These are phyloP conservation scores for Eriocheir sinensis DNA, from an alignment of 1,140 invertebrate genomes.

Conservation along the genomic window DNA sequence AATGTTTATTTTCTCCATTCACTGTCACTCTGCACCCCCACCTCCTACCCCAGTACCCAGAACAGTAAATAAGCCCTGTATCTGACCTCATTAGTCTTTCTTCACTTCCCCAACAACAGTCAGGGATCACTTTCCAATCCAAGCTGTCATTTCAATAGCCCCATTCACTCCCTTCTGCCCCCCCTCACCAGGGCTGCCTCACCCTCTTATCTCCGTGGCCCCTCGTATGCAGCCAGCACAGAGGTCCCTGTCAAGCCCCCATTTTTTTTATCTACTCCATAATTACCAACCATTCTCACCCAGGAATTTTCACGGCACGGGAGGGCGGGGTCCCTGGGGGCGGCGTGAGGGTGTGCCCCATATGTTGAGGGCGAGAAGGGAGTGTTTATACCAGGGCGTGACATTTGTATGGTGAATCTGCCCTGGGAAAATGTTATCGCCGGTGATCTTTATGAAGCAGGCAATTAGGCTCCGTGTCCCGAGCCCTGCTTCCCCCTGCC, in stretches of 20 bases:
- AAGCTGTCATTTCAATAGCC: not conserved
- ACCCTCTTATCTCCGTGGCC: not conserved
- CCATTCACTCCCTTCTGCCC: not conserved
- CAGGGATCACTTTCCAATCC: not conserved
- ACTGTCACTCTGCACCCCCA: not conserved
- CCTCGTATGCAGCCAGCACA: not conserved
- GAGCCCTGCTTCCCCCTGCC: not conserved
- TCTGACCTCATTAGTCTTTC: not conserved
- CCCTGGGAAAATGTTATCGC: not conserved
- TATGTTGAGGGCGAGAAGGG: not conserved
- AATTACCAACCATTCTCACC: not conserved
- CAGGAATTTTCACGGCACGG: not conserved
- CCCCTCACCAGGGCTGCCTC: not conserved
- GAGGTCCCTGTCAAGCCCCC: not conserved
- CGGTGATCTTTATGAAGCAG: not conserved
- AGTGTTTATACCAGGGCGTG: not conserved
- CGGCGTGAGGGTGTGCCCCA: not conserved
- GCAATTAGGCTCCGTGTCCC: conserved; percentile 17
- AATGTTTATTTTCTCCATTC: not conserved
- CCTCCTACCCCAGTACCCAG: not conserved
- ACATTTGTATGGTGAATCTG: not conserved
- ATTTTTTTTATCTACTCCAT: not conserved
- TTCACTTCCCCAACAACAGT: not conserved
- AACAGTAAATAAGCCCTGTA: not conserved
- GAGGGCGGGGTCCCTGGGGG: not conserved